Conservation (phyloP, 1,140 invertebrate species). For the Bombus picipes region DNA sequence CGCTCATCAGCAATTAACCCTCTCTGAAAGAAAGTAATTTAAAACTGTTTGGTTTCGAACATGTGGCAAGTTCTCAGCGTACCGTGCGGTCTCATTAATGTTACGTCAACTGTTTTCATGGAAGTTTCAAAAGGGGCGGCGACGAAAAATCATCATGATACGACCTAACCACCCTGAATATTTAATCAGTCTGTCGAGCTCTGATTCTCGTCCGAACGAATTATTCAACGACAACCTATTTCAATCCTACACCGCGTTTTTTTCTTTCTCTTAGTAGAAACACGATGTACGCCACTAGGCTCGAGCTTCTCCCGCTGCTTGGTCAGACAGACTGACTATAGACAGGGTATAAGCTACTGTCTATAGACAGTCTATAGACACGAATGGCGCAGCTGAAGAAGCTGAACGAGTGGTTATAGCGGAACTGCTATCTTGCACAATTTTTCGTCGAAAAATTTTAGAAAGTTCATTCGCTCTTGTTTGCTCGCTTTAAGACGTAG, state of each 20-base stretch:
- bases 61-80: constrained; percentile 34
- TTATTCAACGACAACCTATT: constrained; percentile 47
- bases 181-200: constrained; percentile 13
- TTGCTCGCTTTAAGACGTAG: not conserved
- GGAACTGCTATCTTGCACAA: not conserved
- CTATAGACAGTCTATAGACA: constrained; percentile 56
- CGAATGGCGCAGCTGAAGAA: not conserved
- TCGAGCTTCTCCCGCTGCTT: constrained; percentile 13
- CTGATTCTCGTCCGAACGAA: constrained; percentile 26
- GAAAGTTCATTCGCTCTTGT: not conserved
- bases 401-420: not conserved
- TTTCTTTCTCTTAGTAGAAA: not conserved
- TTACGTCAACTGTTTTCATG: constrained; percentile 36
- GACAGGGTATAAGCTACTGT: constrained; percentile 46
- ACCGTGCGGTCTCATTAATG: constrained; percentile 31
- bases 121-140: constrained; percentile 37
- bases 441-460: not conserved
- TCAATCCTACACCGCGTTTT: not conserved
- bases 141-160: constrained; percentile 20
- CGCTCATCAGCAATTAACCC: constrained; percentile 26
- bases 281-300: not conserved
- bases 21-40: not conserved
- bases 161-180: constrained; percentile 32
- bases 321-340: constrained; percentile 22
- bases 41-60: constrained; percentile 25